phyloP scores from a whole-genome alignment of 2,113 vertebrate species.

The Carettochelys insculpta region DNA sequence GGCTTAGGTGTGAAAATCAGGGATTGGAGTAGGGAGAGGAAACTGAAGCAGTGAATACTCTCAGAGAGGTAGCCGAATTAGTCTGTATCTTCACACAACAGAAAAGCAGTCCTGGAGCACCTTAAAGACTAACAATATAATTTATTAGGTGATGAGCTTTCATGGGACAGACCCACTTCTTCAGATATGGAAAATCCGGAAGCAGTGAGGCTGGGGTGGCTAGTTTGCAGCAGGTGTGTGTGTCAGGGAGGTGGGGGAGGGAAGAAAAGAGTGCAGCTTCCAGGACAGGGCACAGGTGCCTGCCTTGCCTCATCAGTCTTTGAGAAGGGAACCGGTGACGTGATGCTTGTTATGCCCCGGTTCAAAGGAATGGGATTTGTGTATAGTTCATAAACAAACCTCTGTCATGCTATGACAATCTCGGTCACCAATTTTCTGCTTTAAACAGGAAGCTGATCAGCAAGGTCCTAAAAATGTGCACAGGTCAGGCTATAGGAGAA shows the following conservation, averaged over 20 bases:
- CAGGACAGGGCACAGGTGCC: background rate
- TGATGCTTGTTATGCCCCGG: accelerated
- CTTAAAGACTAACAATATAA: too few species aligned
- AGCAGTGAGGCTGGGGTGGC: background rate
- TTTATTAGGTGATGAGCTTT: too few species aligned
- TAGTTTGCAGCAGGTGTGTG: too few species aligned
- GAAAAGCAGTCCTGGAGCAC: too few species aligned
- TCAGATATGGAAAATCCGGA: too few species aligned
- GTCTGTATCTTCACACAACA: too few species aligned
- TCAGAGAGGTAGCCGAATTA: too few species aligned
- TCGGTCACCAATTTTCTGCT: background rate
- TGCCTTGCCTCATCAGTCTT: background rate
- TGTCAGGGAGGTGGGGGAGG: too few species aligned
- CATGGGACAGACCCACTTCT: too few species aligned
- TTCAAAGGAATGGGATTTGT: background rate
- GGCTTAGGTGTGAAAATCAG: background rate
- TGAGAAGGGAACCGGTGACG: background rate
- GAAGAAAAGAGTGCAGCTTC: background rate
- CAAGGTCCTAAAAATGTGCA: background rate
- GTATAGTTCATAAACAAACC: too few species aligned
- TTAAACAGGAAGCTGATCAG: background rate
- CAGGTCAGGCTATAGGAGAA: background rate
- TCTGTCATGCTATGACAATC: too few species aligned
- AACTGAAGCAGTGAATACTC: background rate
- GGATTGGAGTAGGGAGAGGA: background rate